A percentile compares a stretch with the other conserved stretches of the same genome.
phyloP scores from a whole-genome alignment of 1,140 invertebrate species.

The Sipha flava region DNA sequence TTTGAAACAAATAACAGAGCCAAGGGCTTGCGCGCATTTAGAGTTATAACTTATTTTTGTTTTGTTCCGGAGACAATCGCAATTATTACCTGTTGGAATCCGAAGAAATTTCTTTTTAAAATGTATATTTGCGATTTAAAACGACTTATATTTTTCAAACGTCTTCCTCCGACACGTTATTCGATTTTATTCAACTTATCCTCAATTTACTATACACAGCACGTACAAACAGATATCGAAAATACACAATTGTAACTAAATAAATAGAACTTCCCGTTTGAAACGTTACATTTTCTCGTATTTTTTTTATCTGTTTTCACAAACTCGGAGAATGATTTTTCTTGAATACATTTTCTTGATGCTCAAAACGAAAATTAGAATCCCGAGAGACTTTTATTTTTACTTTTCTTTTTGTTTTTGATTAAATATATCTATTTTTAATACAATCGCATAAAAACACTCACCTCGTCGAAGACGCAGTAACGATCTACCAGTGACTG shows the following conservation, averaged over 20 bases:
- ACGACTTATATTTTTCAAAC: background rate
- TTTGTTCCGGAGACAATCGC: background rate
- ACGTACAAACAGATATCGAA: slow-evolving; percentile 20
- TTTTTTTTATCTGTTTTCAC: background rate
- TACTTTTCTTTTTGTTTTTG: background rate
- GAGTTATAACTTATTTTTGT: no score
- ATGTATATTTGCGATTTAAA: slow-evolving; percentile 5
- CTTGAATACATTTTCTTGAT: background rate
- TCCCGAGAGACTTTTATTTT: background rate
- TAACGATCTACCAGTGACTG: no score
- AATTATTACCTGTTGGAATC: background rate
- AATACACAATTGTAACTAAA: slow-evolving; percentile 23
- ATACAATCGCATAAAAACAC: background rate
- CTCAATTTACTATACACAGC: background rate
- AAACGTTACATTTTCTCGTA: background rate
- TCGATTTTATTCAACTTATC: slow-evolving; percentile 14
- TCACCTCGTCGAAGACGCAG: no score
- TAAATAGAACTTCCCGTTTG: background rate
- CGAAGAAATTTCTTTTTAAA: background rate
- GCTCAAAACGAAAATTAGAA: background rate
- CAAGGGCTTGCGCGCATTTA: no score
- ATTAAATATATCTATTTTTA: background rate
- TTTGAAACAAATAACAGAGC: no score
- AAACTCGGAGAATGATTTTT: background rate
- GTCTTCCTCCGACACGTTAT: background rate